Conservation (phyloP, 2,113 vertebrate genomes). For the Zosterops pallidus region DNA sequence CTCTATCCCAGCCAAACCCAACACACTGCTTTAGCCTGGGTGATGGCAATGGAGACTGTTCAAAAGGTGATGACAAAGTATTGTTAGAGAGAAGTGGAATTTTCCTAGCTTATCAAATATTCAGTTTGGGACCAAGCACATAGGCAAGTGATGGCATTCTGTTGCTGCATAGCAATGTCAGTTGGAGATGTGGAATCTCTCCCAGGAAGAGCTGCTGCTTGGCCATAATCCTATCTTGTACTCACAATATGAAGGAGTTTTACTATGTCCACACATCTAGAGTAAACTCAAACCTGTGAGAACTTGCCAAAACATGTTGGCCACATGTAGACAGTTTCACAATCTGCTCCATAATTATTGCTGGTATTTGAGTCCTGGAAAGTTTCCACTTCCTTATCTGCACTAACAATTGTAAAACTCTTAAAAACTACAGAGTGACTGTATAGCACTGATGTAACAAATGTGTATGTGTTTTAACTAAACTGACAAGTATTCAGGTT, state of each 20-base stretch:
- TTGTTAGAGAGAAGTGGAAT: background rate
- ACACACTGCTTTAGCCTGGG: background rate
- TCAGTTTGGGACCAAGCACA: background rate
- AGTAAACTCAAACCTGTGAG: background rate
- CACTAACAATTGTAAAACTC: background rate
- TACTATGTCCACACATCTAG: background rate
- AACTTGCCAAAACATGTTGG: background rate
- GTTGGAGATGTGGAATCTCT: background rate
- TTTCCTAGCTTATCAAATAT: background rate
- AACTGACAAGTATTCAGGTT: background rate
- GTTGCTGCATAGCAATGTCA: background rate
- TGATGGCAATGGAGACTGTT: accelerated
- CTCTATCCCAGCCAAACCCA: background rate
- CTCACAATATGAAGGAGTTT: background rate
- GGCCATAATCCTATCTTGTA: background rate
- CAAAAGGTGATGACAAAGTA: background rate
- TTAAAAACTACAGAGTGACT: background rate
- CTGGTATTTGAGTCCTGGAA: background rate
- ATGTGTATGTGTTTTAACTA: background rate
- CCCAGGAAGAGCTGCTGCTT: background rate
- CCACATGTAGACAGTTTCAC: background rate
- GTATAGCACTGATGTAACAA: background rate
- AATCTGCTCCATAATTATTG: background rate
- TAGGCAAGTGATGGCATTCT: background rate
- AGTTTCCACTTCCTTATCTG: background rate